A percentile compares a stretch with the other conserved stretches of the same genome.
Evolutionary conservation across 1,140 invertebrate species (phyloP).

Genomic region (Saxidomus purpurata): DNA sequence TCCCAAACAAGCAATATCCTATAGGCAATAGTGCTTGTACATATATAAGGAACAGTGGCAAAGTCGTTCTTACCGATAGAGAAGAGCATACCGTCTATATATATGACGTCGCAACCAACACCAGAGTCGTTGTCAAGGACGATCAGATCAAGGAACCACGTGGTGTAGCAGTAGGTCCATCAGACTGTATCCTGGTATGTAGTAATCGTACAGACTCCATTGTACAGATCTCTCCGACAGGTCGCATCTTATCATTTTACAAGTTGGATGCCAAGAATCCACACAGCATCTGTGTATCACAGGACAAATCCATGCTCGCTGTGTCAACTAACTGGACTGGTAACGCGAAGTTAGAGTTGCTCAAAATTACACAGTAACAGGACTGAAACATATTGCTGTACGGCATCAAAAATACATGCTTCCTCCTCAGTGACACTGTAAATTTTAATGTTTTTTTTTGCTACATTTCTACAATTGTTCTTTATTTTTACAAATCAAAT

Average conservation of each 20-base stretch:
- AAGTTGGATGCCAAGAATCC: background rate
- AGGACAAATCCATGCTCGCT: background rate
- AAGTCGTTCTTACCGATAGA: constrained; percentile 10
- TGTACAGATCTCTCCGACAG: constrained; percentile 5
- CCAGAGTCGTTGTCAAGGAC: background rate
- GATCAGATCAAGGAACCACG: constrained; percentile 12
- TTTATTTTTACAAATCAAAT: too few relatives aligned
- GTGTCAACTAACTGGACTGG: background rate
- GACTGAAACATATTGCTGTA: too few relatives aligned
- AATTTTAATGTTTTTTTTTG: too few relatives aligned
- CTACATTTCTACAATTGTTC: too few relatives aligned
- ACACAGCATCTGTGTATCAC: background rate
- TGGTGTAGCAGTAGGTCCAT: background rate
- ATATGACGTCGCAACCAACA: background rate
- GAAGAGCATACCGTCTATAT: background rate
- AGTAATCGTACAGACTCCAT: background rate
- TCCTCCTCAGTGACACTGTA: too few relatives aligned
- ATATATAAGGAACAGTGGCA: background rate
- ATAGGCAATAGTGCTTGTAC: background rate
- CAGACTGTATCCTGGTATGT: background rate
- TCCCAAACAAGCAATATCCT: constrained; percentile 14
- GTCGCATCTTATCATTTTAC: constrained; percentile 10
- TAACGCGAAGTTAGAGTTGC: background rate
- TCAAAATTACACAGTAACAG: background rate
- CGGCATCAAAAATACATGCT: too few relatives aligned